Conservation (phyloP, 2,113 vertebrate species). For the Jacana jacana region DNA sequence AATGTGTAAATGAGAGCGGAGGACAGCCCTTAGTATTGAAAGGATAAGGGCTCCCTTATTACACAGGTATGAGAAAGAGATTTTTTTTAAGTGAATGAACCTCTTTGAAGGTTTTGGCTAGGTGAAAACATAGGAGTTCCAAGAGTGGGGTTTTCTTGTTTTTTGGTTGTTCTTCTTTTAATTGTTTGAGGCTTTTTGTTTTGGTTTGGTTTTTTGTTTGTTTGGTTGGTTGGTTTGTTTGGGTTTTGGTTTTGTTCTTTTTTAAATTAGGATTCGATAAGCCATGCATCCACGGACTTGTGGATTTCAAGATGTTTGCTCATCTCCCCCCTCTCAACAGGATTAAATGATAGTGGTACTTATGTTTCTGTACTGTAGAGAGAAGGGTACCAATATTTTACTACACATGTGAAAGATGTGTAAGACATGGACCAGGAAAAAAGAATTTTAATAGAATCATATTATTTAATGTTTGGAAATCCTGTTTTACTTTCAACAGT, state of each 20-base stretch:
- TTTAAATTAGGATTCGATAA: background rate
- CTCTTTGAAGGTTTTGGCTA: background rate
- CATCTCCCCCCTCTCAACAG: background rate
- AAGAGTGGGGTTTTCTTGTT: no score
- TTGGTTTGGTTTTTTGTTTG: fast-evolving
- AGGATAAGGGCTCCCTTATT: background rate
- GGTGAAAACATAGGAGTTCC: background rate
- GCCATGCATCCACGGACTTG: background rate
- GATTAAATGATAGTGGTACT: background rate
- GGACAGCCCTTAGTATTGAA: background rate
- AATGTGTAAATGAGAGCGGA: background rate
- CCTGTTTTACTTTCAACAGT: background rate
- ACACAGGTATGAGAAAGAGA: background rate
- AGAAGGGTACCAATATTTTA: background rate
- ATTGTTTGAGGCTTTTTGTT: background rate
- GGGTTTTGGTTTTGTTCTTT: fast-evolving
- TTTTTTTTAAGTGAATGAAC: background rate
- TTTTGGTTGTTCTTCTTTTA: fast-evolving
- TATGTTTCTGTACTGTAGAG: background rate
- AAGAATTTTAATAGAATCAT: background rate
- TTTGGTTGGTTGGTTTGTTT: background rate
- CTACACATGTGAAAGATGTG: background rate
- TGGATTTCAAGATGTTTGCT: background rate
- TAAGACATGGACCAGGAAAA: background rate
- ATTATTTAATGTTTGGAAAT: background rate